These are phyloP conservation scores for Sebastes alutus DNA, from an alignment of 2,797 vertebrate genomes.

Conservation along the genomic window DNA sequence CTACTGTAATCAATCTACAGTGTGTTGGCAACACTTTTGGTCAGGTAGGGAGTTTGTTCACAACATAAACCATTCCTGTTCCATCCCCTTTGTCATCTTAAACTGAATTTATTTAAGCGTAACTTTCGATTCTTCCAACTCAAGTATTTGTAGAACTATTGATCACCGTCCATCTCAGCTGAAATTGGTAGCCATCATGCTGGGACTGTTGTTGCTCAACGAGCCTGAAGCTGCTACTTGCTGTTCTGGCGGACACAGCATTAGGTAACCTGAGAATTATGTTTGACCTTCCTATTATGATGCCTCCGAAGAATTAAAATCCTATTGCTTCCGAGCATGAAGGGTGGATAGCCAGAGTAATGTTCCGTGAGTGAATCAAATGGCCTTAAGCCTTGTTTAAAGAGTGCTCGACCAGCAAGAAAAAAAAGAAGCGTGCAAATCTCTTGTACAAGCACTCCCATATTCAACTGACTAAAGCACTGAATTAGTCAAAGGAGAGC, in stretches of 20 bases:
- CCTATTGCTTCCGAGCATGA: constrained; percentile 33
- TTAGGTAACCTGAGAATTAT: constrained; percentile 25
- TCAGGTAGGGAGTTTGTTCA: neutral
- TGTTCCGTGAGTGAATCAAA: constrained; percentile 36
- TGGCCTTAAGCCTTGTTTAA: constrained; percentile 39
- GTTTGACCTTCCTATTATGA: constrained; percentile 41
- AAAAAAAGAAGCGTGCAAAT: neutral
- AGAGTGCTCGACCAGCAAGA: constrained; percentile 26
- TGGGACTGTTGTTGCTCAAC: neutral
- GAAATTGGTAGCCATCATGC: neutral
- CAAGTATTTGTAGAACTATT: neutral
- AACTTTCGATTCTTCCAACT: neutral
- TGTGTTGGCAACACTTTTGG: neutral
- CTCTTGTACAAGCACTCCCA: constrained; percentile 6
- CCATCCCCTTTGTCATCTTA: neutral
- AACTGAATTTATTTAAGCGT: neutral
- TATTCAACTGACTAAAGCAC: constrained; percentile 15
- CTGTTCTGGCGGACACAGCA: constrained; percentile 20
- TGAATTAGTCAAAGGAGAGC: constrained; percentile 16
- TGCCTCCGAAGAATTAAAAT: constrained; percentile 44
- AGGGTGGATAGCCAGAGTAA: constrained; percentile 27
- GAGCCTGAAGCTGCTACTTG: constrained; percentile 13
- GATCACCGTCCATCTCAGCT: neutral
- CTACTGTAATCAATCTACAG: neutral
- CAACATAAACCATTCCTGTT: neutral